Evolutionary conservation across 2,797 vertebrate species (phyloP).

Genomic region (Merluccius polli): DNA sequence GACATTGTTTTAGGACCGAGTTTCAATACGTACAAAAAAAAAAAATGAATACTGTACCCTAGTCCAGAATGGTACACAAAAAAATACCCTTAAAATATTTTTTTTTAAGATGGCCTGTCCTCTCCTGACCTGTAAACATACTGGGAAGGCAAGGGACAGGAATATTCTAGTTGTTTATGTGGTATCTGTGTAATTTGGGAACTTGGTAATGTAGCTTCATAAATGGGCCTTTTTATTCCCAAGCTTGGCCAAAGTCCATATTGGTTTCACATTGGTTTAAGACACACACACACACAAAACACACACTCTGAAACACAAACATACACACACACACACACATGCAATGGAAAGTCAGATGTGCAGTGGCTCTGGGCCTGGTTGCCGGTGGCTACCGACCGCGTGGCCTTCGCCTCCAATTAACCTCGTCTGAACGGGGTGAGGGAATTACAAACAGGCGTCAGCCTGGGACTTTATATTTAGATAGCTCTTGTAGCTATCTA

Average conservation of each 20-base stretch:
- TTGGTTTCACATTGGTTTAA: slow-evolving; percentile 37
- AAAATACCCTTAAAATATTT: background rate
- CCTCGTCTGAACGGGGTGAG: slow-evolving; percentile 46
- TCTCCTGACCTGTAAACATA: slow-evolving; percentile 28
- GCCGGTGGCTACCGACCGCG: slow-evolving; percentile 52
- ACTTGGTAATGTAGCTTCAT: slow-evolving; percentile 15
- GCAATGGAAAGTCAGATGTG: slow-evolving; percentile 49
- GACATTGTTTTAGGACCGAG: background rate
- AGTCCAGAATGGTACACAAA: background rate
- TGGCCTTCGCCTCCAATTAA: slow-evolving; percentile 64
- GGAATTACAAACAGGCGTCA: slow-evolving; percentile 60
- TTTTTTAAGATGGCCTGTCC: slow-evolving; percentile 28
- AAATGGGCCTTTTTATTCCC: slow-evolving; percentile 45
- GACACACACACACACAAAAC: slow-evolving; percentile 6
- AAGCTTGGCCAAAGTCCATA: slow-evolving; percentile 38
- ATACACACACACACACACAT: slow-evolving; percentile 24
- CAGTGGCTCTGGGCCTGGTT: slow-evolving; percentile 47
- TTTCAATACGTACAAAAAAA: slow-evolving; percentile 9
- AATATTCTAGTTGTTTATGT: slow-evolving; percentile 41
- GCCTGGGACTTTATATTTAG: slow-evolving; percentile 66
- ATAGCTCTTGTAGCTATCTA: slow-evolving; percentile 49
- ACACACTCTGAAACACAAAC: slow-evolving; percentile 16
- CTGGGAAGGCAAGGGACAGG: slow-evolving; percentile 19
- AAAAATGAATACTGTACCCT: background rate
- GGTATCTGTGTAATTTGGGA: slow-evolving; percentile 42